Evolutionary conservation across 2,888 invertebrate genomes (phyloP), one percentile per base, ranked within the genome.

Genomic region (Ypsolopha scabrella): DNA sequence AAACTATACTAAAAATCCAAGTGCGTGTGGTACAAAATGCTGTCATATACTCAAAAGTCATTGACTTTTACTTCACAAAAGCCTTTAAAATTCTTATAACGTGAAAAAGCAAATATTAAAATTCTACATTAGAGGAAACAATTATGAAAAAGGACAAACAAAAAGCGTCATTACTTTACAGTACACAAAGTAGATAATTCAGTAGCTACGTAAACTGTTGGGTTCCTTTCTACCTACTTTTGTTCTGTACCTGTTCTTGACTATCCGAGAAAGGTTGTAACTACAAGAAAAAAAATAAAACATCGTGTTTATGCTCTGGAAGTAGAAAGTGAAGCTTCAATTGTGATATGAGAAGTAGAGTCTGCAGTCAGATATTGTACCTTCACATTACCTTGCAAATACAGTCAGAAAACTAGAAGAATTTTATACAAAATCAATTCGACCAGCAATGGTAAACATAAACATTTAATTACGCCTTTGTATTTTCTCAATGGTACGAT

Each of bases 181-280:
- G n/a, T 7, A 14, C 14, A 14, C 1, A 43, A 11, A 43, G 43
- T 14, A 43, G 43, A 14, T 64, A 67, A 62, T 61, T 64, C 65
- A 60, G 64, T 61, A 65, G 63, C 67, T 53, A 51, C 49, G 56
- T 53, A 63, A 59, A 57, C 54, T 60, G 58, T 58, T 70, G 72
- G 67, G 67, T 70, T 68, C 67, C 71, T 63, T 58, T 70, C 73
- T 80, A 83, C 73, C 80, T 74, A 77, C 69, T 62, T 69, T 70
- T 63, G 62, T 60, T 67, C 71, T 72, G 72, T 86, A 86, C 86
- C 86, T 86, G 86, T 71, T 86, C 79, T 70, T 86, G 81, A 80
- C 86, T 86, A 81, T 86, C 86, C 86, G 86, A 86, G 72, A 78
- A 86, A 72, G 86, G 86, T 80, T 82, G 82, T 78, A 86, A 82